Base-by-base conservation (phyloP, 2,888 invertebrate species). In the Eristalis pertinax region DNA sequence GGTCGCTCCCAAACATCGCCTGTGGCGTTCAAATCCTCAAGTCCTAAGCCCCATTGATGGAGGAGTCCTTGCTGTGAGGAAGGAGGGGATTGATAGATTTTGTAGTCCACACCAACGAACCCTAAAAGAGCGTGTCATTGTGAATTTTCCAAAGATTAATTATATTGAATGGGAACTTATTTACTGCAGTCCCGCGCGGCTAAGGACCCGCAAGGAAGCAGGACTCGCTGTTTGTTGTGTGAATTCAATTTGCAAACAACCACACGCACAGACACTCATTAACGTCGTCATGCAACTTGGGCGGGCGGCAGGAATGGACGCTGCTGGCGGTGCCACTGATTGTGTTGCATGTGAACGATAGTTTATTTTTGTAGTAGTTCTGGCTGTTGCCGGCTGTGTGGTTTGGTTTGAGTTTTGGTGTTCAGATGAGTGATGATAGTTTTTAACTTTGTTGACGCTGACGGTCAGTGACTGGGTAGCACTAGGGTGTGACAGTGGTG, bases 361-460 rank as follows among this genome's bases (percentile, higher is more conserved):
- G 19, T 50, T 62, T 65, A 50, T 15, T 32, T 35, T 35, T 41
- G 26, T 58, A 29, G 26, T 58, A 29, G 19, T 43, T 32, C 58
- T 24, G 2, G 32, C 43, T 32, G 2, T 58, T 15, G 1, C 19
- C 22, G 38, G 38, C 13, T 32, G 32, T 32, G 32, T 1, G 32
- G 24, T 35, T 29, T 8, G 32, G 26, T 70, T 19, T 13, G 1
- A 41, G 29, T 62, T 63, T 63, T 13, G 74, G 69, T 70, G 65
- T 67, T 68, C 50, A 68, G 64, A 80, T 79, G 84, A 87, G 73
- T 76, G 69, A 87, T 87, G 84, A 87, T 87, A 76, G 79, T 87
- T 87, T 83, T 79, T 87, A 87, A 76, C 84, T 84, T 87, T 76
- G 83, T 84, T 80, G 84, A 76, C 80, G 73, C 58, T 76, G 84